These are phyloP conservation scores for Zingel zingel DNA, from an alignment of 2,113 vertebrate species.

Conservation along the genomic window DNA sequence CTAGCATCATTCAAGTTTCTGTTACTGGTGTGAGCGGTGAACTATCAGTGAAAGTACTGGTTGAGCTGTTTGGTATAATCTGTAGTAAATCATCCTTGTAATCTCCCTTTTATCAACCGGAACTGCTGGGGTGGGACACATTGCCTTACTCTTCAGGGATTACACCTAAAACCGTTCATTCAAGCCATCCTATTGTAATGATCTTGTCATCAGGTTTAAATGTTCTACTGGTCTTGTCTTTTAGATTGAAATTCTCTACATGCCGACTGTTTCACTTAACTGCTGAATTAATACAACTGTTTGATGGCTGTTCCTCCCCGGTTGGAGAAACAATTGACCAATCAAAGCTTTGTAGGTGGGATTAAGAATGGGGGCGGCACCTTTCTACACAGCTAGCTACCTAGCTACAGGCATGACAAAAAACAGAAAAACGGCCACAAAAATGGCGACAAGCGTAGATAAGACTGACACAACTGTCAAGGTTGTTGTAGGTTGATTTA, in stretches of 20 bases:
- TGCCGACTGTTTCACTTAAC: neutral
- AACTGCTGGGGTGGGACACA: constrained; percentile 44
- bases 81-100: constrained; percentile 69
- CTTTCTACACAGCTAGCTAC: neutral
- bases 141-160: constrained; percentile 57
- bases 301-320: neutral
- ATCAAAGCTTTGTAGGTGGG: neutral
- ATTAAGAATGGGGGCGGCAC: neutral
- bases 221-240: neutral
- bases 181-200: constrained; percentile 39
- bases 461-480: neutral
- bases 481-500: neutral
- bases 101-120: constrained; percentile 78
- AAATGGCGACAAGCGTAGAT: neutral
- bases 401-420: neutral
- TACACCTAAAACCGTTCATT: constrained; percentile 59
- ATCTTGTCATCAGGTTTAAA: constrained; percentile 34
- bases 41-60: constrained; percentile 3
- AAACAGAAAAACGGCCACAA: neutral
- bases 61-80: constrained; percentile 62
- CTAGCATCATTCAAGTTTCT: neutral
- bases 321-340: neutral
- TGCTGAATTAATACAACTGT: neutral
- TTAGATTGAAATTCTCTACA: neutral
- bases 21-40: neutral